Conservation (phyloP, 2,113 vertebrate genomes). For the Hippocampus barbouri region DNA sequence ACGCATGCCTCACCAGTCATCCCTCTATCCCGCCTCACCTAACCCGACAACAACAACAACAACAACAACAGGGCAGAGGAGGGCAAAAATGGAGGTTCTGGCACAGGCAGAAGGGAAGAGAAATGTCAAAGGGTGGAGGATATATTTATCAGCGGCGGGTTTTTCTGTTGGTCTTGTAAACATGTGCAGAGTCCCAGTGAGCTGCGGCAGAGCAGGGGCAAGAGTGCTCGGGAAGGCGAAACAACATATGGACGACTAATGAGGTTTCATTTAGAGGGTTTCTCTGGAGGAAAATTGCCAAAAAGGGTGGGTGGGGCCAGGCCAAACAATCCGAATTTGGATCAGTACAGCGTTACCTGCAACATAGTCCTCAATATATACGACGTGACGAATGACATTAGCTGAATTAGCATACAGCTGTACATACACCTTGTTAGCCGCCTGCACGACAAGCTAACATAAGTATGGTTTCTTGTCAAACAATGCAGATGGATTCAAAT, state of each 20-base stretch:
- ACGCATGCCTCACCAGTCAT: slow-evolving; percentile 16
- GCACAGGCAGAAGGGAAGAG: slow-evolving; percentile 4
- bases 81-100: slow-evolving; percentile 31
- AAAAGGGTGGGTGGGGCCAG: slow-evolving; percentile 19
- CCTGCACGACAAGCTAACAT: neutral
- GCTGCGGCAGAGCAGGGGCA: slow-evolving; percentile 31
- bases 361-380: neutral
- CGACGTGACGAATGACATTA: neutral
- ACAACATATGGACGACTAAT: slow-evolving; percentile 57
- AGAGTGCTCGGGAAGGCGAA: slow-evolving; percentile 35
- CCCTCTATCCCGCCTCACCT: slow-evolving; percentile 35
- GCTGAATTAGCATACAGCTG: neutral
- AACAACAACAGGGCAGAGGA: neutral
- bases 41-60: slow-evolving; percentile 2
- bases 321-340: slow-evolving; percentile 9
- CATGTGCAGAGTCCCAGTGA: slow-evolving; percentile 39
- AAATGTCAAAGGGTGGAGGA: slow-evolving; percentile 1
- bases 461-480: neutral
- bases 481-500: neutral
- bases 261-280: slow-evolving; percentile 48
- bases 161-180: slow-evolving; percentile 25
- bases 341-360: neutral
- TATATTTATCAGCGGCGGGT: slow-evolving; percentile 8
- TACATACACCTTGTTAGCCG: neutral
- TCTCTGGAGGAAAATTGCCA: slow-evolving; percentile 33